phyloP scores from a whole-genome alignment of 2,797 vertebrate species.

The Steatocranus sp. region DNA sequence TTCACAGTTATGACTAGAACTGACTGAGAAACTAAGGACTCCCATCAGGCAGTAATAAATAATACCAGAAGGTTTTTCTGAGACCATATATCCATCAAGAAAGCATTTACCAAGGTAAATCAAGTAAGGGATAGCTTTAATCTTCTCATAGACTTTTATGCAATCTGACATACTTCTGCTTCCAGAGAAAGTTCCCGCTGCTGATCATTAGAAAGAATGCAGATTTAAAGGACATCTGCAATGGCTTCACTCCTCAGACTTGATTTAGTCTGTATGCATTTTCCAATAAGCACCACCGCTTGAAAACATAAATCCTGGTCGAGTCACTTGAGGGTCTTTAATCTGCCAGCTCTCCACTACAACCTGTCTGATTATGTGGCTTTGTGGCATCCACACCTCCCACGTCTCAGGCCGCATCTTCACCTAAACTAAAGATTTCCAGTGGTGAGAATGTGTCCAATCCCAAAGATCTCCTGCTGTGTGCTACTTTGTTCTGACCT shows the following conservation, averaged over 20 bases:
- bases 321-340: background rate
- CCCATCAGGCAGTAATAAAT: background rate
- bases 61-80: background rate
- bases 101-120: background rate
- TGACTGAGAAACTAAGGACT: background rate
- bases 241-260: background rate
- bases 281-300: background rate
- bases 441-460: background rate
- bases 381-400: background rate
- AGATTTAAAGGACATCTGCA: background rate
- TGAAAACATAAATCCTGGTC: background rate
- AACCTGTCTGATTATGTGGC: background rate
- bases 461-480: background rate
- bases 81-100: background rate
- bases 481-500: background rate
- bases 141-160: background rate
- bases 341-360: background rate
- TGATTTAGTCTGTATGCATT: background rate
- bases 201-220: background rate
- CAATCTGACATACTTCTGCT: background rate
- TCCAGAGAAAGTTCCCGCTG: background rate
- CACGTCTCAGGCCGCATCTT: background rate
- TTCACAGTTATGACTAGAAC: background rate
- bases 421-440: background rate
- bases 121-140: background rate